These are phyloP conservation scores for Staurois parvus DNA, from an alignment of 2,797 vertebrate genomes.

Conservation along the genomic window DNA sequence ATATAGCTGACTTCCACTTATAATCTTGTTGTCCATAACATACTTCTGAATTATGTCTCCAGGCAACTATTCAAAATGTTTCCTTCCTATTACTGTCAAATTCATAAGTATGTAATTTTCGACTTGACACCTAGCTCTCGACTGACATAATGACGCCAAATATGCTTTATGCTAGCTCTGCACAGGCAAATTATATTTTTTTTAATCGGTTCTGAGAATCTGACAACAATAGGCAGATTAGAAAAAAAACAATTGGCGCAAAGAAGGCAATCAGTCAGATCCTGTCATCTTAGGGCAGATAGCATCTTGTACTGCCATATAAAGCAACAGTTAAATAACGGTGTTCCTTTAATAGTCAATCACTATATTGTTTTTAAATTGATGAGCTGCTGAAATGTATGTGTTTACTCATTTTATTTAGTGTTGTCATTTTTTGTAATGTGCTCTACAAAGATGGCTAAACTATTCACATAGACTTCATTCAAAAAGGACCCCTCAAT, in stretches of 20 bases:
- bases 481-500: too few species aligned
- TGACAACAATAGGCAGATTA: background rate
- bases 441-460: background rate
- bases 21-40: constrained; percentile 55
- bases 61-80: constrained; percentile 37
- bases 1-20: constrained; percentile 45
- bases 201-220: background rate
- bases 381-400: background rate
- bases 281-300: background rate
- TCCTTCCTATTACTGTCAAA: constrained; percentile 21
- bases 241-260: background rate
- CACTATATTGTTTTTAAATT: background rate
- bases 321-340: too few species aligned
- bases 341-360: background rate
- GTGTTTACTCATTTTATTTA: background rate
- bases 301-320: background rate
- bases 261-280: background rate
- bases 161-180: background rate
- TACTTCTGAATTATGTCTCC: constrained; percentile 50
- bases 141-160: constrained; percentile 8
- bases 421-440: background rate
- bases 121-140: constrained; percentile 21
- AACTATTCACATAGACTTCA: too few species aligned
- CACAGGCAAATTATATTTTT: background rate
- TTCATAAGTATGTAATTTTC: constrained; percentile 26